These are phyloP conservation scores for Ericerus pela DNA, from an alignment of 1,140 invertebrate genomes.

Conservation along the genomic window DNA sequence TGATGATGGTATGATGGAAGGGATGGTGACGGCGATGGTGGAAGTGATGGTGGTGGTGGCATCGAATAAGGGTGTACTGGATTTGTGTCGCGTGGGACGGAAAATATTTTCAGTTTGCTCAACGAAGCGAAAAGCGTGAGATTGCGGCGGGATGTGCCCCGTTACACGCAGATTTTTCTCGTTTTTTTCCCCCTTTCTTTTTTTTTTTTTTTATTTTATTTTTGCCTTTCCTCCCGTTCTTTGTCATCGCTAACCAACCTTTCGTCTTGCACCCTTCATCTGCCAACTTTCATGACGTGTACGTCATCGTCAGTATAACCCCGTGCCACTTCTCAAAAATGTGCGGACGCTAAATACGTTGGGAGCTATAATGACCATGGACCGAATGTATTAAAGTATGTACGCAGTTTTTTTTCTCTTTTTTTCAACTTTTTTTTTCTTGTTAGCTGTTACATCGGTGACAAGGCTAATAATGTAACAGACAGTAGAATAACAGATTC, in stretches of 20 bases:
- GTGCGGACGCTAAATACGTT: constrained; percentile 1
- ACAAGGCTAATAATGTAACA: constrained; percentile 7
- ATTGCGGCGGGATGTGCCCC: constrained; percentile 10
- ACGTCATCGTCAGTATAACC: constrained; percentile 2
- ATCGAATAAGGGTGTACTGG: constrained; percentile 4
- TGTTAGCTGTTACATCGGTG: neutral
- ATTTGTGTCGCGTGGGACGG: constrained; percentile 10
- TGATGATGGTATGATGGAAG: constrained; percentile 6
- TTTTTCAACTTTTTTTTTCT: neutral
- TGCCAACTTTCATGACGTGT: neutral
- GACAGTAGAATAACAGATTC: neutral
- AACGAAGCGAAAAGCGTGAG: constrained; percentile 11
- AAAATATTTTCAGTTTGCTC: constrained; percentile 11
- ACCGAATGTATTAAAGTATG: too few relatives aligned
- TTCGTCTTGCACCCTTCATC: neutral
- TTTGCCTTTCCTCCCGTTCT: too few relatives aligned
- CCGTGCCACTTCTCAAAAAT: neutral
- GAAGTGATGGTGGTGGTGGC: too few relatives aligned
- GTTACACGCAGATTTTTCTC: too few relatives aligned
- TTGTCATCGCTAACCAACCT: neutral
- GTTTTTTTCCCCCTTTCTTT: too few relatives aligned
- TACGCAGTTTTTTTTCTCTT: too few relatives aligned
- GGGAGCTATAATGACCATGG: constrained; percentile 4
- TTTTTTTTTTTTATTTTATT: too few relatives aligned
- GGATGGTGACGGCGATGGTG: too few relatives aligned